Base-by-base conservation (phyloP, 37 sponge, comb jelly and placozoan species). In the Axinella damicornis region DNA sequence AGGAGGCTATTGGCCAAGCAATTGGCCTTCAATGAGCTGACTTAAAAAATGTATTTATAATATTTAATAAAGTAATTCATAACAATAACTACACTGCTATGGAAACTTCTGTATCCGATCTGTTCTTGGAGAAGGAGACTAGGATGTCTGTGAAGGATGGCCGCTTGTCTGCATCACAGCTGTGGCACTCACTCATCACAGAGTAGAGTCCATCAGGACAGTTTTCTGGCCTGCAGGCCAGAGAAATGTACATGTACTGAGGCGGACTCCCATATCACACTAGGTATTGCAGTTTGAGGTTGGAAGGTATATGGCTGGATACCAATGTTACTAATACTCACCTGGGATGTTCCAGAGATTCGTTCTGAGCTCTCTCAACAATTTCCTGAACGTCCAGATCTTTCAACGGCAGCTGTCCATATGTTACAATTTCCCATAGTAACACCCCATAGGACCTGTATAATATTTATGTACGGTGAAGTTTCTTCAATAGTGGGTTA, bases 391-490 rank as follows among this genome's bases (percentile, higher is more conserved):
- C 32, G 5, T 27, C 35, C 21, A 46, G 54, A 25, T 85, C 70
- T 27, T 76, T 24, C 13, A 86, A 64, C 27, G 91, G 87, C 2
- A 57, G 9, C 21, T 34, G 25, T 17, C 91, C 91, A 76, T 82
- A 91, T 25, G 74, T 85, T 14, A 60, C 75, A 53, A 91, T 91
- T 78, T 91, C 91, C 91, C 91, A 91, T 2, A 91, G 57, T 65
- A 91, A 53, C 28, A 91, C 83, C 0, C 91, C 91, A 91, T 78
- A 91, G 46, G 91, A 74, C 91, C 91, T 91, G 65, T 22, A 52
- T 17, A 46, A 1, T 65, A 33, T 22, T 2, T 61, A 61, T 61
- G 46, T 46, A 46, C 9, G 46, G n/a, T n/a, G n/a, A n/a, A n/a
- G n/a, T n/a, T n/a, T n/a, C n/a, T n/a, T n/a, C n/a, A n/a, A n/a